phyloP scores from a whole-genome alignment of 2,113 vertebrate species.

The Rhadina sibilatrix region DNA sequence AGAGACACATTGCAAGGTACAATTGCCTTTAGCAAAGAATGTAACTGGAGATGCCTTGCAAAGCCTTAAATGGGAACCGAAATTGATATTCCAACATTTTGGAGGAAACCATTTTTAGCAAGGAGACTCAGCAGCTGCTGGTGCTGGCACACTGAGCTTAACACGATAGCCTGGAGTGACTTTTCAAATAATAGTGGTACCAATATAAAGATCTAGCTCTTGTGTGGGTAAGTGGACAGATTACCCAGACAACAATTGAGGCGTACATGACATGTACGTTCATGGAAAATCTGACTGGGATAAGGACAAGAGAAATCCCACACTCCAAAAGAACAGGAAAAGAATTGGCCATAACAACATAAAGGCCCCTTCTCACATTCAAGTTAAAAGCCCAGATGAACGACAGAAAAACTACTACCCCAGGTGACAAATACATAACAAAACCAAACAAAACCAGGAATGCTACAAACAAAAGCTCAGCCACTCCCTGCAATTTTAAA shows the following conservation, averaged over 20 bases:
- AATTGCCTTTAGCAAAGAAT: conserved; percentile 31
- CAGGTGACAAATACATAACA: not conserved
- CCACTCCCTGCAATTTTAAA: not conserved
- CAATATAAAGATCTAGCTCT: not conserved
- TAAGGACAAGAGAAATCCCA: not conserved
- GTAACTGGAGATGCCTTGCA: conserved; percentile 33
- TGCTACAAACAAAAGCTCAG: not conserved
- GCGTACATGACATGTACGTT: fast-evolving
- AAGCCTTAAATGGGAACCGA: conserved; percentile 33
- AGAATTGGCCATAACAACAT: not conserved
- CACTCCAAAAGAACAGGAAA: not conserved
- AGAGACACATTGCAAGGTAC: conserved; percentile 14
- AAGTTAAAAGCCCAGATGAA: not conserved
- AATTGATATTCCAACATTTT: conserved; percentile 53
- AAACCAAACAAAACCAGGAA: not conserved
- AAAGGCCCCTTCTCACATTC: not conserved
- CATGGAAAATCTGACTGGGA: not conserved
- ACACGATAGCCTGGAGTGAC: not conserved
- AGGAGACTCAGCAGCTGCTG: not conserved
- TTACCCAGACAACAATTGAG: not conserved
- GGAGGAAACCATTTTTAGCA: not conserved
- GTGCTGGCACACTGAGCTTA: not conserved
- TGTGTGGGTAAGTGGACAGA: not conserved
- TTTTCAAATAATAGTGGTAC: not conserved
- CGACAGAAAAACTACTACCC: not conserved